Base-by-base conservation (phyloP, 2,113 vertebrate species). In the Abramis brama region DNA sequence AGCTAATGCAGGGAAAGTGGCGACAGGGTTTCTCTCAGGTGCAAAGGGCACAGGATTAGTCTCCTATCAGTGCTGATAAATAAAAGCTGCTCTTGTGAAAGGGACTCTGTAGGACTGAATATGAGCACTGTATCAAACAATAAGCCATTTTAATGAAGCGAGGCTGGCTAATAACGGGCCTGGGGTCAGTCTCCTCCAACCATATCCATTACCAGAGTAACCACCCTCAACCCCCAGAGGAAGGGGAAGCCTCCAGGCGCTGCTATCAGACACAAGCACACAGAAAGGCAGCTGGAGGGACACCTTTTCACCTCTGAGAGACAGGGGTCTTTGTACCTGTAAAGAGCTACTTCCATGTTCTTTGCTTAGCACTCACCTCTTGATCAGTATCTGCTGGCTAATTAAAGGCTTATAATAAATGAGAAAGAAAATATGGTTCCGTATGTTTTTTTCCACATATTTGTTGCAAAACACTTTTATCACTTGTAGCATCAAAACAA, bases 161-260 rank as follows among this genome's bases (percentile, higher is more conserved):
- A 59, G 57, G 83, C 90, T 92, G 93, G 93, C 94, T 96, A 96
- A 97, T 96, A 96, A 96, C 91, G 94, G 94, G 95, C 90, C 85
- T 89, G 88, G 80, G 95, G 94, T 96, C 94, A 95, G 94, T 93
- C 86, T 45, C 30, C 30, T 84, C 77, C 1, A 66, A 86, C 30
- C 23, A 59, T 87, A 96, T 95, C 89, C 92, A 93, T 97, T 96
- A 95, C 95, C 93, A 7, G 85, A 90, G 89, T 76, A 90, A 89
- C 84, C 93, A 90, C 92, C 86, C 84, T 85, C 94, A 94, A 87
- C 79, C 87, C 92, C 89, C 85, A 89, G 86, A 86, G 82, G 87
- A 89, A 90, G 23, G 4, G 60, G 87, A 88, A 81, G 91, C 93
- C 95, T 94, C 94, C 85, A 86, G 93, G 96, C 94, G 91, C 83